Evolutionary conservation across 2,797 vertebrate species (phyloP), one percentile per base, ranked within the genome.

Genomic region (Vultur gryphus): DNA sequence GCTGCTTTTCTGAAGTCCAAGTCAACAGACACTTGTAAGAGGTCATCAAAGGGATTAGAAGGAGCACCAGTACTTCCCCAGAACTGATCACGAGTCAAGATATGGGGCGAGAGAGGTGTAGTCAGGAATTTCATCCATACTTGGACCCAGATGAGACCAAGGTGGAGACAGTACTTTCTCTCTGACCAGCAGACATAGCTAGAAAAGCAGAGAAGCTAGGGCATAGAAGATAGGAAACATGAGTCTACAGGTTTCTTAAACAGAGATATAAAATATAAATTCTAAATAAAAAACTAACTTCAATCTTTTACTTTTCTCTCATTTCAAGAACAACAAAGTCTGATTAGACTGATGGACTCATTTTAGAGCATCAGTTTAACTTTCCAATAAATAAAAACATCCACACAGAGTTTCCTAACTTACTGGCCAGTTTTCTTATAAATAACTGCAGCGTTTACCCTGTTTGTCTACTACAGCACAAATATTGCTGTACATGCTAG

Each of bases 401-500:
- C 65, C 51, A 65, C 37, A 10, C 11, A 58, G 41, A 76, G 51
- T 82, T 83, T 76, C 61, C 71, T 88, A 49, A 91, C 43, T 43
- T 64, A 73, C 37, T 54, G 66, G 72, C 58, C 82, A 77, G 55
- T 73, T 87, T 85, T 69, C 76, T 71, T 91, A 54, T 44, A 86
- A 94, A 33, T 76, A 58, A 33, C 67, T 33, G 43, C 39, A 84
- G 58, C 81, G 85, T 95, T 95, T 93, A 92, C 87, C 87, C 61
- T 62, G 62, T 84, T 93, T 85, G 16, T 62, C 93, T 88, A 48
- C 86, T 31, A 16, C 82, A 87, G 52, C 4, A 18, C 72, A 94
- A 87, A 79, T 75, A 89, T 14, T 88, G 87, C 54, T 31, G 11
- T 21, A 55, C 75, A 71, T 59, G 89, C 70, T 84, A 29, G 33